These are phyloP conservation scores for Entomobrya proxima DNA, from an alignment of 2,888 invertebrate genomes.

Conservation along the genomic window DNA sequence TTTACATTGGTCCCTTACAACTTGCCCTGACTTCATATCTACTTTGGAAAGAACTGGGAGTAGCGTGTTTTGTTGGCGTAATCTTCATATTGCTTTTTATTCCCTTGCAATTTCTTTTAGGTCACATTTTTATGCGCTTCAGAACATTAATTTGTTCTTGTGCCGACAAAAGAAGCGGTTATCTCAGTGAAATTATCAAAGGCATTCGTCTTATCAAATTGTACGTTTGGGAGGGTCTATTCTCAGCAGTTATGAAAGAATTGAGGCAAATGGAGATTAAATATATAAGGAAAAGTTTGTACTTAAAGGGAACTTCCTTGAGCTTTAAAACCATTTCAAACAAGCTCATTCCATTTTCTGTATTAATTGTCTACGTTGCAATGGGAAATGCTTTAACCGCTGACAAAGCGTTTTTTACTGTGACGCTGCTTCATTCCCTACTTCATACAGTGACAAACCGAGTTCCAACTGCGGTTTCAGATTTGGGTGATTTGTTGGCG, in stretches of 20 bases:
- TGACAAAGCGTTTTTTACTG: slow-evolving; percentile 51
- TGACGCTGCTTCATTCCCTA: slow-evolving; percentile 40
- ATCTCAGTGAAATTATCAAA: slow-evolving; percentile 50
- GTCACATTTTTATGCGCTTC: slow-evolving; percentile 54
- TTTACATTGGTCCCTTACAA: slow-evolving; percentile 93
- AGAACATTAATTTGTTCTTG: slow-evolving; percentile 18
- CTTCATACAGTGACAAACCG: slow-evolving; percentile 31
- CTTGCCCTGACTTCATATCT: slow-evolving; percentile 87
- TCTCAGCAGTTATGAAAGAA: slow-evolving; percentile 20
- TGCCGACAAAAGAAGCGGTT: slow-evolving; percentile 48
- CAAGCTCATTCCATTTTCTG: slow-evolving; percentile 71
- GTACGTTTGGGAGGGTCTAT: slow-evolving; percentile 62
- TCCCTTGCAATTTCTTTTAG: slow-evolving; percentile 85
- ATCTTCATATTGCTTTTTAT: slow-evolving; percentile 86
- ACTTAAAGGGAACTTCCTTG: slow-evolving; percentile 39
- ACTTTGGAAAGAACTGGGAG: slow-evolving; percentile 86
- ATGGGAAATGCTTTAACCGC: slow-evolving; percentile 66
- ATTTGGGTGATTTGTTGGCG: slow-evolving; percentile 38
- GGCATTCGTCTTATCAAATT: slow-evolving; percentile 57
- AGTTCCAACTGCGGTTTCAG: slow-evolving; percentile 18
- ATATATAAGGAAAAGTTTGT: slow-evolving; percentile 39
- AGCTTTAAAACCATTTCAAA: slow-evolving; percentile 6
- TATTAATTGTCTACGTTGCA: slow-evolving; percentile 67
- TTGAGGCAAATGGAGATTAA: slow-evolving; percentile 39
- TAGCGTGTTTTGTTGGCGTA: slow-evolving; percentile 86